phyloP scores from a whole-genome alignment of 2,113 vertebrate genomes.

The Callaeas wilsoni region DNA sequence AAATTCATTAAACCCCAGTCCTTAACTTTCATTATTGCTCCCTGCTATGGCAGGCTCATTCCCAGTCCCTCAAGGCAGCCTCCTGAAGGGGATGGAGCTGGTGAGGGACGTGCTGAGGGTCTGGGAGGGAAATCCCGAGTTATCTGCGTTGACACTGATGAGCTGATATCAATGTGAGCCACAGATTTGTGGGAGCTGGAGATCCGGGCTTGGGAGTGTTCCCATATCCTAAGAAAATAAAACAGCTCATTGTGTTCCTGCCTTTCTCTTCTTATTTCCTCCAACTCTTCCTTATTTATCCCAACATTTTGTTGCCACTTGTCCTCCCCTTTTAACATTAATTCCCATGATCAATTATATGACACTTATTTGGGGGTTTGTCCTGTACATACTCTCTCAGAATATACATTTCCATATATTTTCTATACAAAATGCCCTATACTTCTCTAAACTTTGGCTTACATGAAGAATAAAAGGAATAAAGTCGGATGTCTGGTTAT shows the following conservation, averaged over 20 bases:
- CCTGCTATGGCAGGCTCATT: neutral
- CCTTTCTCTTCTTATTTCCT: neutral
- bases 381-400: neutral
- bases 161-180: neutral
- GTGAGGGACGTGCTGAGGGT: neutral
- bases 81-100: neutral
- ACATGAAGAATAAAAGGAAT: neutral
- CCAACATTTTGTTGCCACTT: neutral
- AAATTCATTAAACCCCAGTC: neutral
- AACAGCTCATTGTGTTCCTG: neutral
- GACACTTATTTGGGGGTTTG: neutral
- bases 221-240: neutral
- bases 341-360: neutral
- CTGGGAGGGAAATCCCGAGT: neutral
- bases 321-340: neutral
- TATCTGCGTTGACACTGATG: neutral
- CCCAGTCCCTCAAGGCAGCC: too few relatives aligned
- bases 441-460: neutral
- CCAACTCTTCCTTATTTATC: neutral
- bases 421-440: neutral
- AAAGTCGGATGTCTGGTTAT: neutral
- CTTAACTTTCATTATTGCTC: neutral
- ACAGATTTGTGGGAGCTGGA: neutral
- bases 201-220: neutral
- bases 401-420: neutral